Base-by-base conservation (phyloP, 2,113 vertebrate species). In the Caloenas nicobarica region DNA sequence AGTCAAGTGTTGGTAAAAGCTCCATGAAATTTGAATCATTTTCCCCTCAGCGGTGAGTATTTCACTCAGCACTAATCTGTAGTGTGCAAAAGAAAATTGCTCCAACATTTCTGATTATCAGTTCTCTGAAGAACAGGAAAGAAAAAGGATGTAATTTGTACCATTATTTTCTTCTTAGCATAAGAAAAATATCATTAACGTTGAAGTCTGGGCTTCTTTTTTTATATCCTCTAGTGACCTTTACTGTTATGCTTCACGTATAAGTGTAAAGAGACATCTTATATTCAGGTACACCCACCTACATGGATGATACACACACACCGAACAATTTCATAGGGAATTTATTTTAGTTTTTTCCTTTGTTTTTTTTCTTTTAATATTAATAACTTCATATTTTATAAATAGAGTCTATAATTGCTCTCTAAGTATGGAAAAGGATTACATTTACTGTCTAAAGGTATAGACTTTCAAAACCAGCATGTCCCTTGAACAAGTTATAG, bases 281-380 rank as follows among this genome's bases (percentile, higher is more conserved):
- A 51, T 64, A 82, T 83, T 90, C 74, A 88, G n/a, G 36, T 66
- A 65, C 9, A 74, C 5, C 11, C 31, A 64, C 42, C 42, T 65
- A 33, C 54, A n/a, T 0, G 2, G 51, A 51, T 44, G 11, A 33
- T 62, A 81, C 48, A 70, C 6, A 70, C 17, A 89, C 29, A 68
- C 3, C 15, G 71, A 91, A 83, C 60, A 65, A 93, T 83, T 96
- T 88, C 79, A 70, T 23, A 46, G 68, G 54, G 74, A 89, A 91
- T 91, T 88, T 72, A 77, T 65, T 84, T 80, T 38, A 44, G 13
- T 31, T 83, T 91, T 81, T 90, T 56, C 46, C 46, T 89, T 95
- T 91, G 13, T 53, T 95, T 91, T 80, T 60, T 21, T 51, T 86
- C 54, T 89, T 95, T 73, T 93, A 95, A 73, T 90, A 95, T 95